These are phyloP conservation scores for Papilio gigon DNA, from an alignment of 2,888 invertebrate species.

Conservation along the genomic window DNA sequence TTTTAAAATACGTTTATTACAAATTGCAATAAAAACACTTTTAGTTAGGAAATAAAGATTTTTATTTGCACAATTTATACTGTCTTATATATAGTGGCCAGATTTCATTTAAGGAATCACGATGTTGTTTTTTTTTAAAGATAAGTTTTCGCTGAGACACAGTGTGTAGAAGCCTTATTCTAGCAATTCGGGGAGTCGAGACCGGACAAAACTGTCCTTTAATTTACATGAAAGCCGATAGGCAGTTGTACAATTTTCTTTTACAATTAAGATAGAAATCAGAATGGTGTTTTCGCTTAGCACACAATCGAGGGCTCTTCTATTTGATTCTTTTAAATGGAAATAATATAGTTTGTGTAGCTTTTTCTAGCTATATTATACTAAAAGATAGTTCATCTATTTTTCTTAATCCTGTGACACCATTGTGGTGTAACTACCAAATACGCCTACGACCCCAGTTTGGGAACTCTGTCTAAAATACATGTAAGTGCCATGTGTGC, in stretches of 20 bases:
- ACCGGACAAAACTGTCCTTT: slow-evolving; percentile 30
- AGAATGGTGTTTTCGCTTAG: slow-evolving; percentile 7
- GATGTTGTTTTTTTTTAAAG: too few species aligned
- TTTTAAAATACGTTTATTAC: too few species aligned
- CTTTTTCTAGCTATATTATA: neutral
- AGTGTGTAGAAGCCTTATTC: slow-evolving; percentile 3
- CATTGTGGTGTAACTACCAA: too few species aligned
- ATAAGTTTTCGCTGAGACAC: neutral
- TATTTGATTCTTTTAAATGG: neutral
- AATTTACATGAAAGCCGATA: slow-evolving; percentile 33
- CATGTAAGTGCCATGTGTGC: neutral
- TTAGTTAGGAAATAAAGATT: too few species aligned
- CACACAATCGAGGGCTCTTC: neutral
- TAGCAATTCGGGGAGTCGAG: slow-evolving; percentile 3
- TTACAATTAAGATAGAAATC: slow-evolving; percentile 21
- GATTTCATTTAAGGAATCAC: too few species aligned
- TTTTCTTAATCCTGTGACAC: neutral
- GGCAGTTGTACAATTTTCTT: slow-evolving; percentile 33
- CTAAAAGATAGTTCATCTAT: too few species aligned
- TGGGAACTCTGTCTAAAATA: neutral
- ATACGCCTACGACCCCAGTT: neutral
- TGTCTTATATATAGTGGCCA: too few species aligned
- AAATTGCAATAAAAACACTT: too few species aligned
- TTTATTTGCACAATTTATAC: too few species aligned
- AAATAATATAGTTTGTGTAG: neutral